Percentiles rank a stretch among this genome's conserved stretches.
These are phyloP conservation scores for Pyxicephalus adspersus DNA, from an alignment of 2,113 vertebrate genomes.

Conservation along the genomic window DNA sequence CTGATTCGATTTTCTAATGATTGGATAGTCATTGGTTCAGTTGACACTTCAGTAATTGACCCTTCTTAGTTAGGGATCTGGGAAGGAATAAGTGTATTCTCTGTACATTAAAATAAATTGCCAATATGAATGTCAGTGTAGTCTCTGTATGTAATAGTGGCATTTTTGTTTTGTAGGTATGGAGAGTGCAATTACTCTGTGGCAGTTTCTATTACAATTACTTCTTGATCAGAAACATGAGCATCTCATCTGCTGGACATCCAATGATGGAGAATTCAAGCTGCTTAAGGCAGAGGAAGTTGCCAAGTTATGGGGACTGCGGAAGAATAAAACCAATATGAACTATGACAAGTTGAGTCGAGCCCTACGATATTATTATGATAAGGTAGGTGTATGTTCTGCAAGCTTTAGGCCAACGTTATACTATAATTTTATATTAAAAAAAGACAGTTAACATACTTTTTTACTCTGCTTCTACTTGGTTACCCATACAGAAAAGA, in stretches of 20 bases:
- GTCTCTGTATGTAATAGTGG: too few species aligned
- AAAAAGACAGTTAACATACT: accelerated
- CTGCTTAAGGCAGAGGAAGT: constrained; percentile 96
- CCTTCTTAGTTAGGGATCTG: too few species aligned
- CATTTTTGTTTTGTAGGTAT: constrained; percentile 75
- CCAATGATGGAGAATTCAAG: constrained; percentile 96
- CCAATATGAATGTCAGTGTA: too few species aligned
- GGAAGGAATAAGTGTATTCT: too few species aligned
- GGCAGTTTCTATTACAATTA: constrained; percentile 98
- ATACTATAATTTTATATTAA: neutral
- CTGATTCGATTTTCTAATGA: too few species aligned
- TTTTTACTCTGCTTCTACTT: too few species aligned
- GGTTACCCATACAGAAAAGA: too few species aligned
- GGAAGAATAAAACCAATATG: constrained; percentile 98
- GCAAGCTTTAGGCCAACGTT: too few species aligned
- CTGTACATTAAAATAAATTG: too few species aligned
- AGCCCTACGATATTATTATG: constrained; percentile 95
- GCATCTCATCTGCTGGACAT: constrained; percentile 96
- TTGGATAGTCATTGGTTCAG: too few species aligned
- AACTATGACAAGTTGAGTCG: constrained; percentile 97
- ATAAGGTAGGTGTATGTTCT: constrained; percentile 79
- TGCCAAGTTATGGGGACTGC: constrained; percentile 94
- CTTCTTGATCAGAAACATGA: constrained; percentile 95
- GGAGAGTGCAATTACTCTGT: constrained; percentile 97
- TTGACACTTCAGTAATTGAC: too few species aligned